phyloP scores from a whole-genome alignment of 2,888 invertebrate species.

The Lutraria lutraria region DNA sequence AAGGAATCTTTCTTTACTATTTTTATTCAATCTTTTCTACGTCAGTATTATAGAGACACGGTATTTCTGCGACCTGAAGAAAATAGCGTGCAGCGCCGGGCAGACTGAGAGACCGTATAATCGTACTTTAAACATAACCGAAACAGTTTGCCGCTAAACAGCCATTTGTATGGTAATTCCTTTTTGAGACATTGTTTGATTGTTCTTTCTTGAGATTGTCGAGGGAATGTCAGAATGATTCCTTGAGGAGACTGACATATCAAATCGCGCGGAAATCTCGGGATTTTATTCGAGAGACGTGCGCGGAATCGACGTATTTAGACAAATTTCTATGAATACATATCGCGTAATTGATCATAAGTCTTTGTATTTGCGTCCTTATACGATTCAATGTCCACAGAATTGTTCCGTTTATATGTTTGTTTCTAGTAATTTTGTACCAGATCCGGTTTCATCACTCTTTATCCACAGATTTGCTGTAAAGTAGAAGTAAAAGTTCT shows the following conservation, averaged over 20 bases:
- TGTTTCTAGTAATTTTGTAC: conserved; percentile 65
- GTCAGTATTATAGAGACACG: neutral
- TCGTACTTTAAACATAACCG: conserved; percentile 36
- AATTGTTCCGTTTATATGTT: conserved; percentile 52
- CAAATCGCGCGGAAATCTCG: conserved; percentile 67
- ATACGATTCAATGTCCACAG: conserved; percentile 62
- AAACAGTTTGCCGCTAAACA: conserved; percentile 61
- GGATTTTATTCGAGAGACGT: conserved; percentile 58
- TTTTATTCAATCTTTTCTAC: conserved; percentile 15
- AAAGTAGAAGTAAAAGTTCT: conserved; percentile 63
- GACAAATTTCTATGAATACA: conserved; percentile 69
- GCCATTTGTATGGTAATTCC: conserved; percentile 74
- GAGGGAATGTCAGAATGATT: conserved; percentile 63
- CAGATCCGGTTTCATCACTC: conserved; percentile 64
- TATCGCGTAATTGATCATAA: conserved; percentile 71
- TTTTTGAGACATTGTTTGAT: conserved; percentile 57
- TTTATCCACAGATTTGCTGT: conserved; percentile 57
- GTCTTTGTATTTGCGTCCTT: conserved; percentile 54
- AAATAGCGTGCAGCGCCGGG: neutral
- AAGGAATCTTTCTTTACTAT: conserved; percentile 3
- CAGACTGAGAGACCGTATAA: conserved; percentile 28
- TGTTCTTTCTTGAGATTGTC: conserved; percentile 50
- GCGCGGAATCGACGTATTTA: conserved; percentile 56
- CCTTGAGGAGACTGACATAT: conserved; percentile 58
- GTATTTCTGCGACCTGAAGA: neutral